phyloP scores from a whole-genome alignment of 2,113 vertebrate genomes.

The Centropus bengalensis region DNA sequence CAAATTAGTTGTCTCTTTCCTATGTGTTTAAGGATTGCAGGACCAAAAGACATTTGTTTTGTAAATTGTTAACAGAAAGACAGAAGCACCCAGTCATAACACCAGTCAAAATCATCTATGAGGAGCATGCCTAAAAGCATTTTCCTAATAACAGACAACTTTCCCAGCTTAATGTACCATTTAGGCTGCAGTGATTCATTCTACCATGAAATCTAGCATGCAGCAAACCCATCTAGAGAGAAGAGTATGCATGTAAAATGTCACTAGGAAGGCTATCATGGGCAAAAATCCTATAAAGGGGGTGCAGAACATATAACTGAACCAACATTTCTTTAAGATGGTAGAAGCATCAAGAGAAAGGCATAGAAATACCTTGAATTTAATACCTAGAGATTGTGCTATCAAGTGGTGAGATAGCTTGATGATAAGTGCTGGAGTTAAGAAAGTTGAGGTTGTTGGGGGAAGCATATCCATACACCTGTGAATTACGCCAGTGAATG shows the following conservation, averaged over 20 bases:
- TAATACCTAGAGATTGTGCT: not conserved
- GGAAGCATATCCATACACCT: not conserved
- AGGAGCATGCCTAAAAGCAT: not conserved
- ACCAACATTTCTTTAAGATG: not conserved
- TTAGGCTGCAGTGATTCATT: not conserved
- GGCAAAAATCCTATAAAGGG: not conserved
- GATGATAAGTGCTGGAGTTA: not conserved
- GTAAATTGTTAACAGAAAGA: not conserved
- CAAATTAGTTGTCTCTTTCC: constrained; percentile 4
- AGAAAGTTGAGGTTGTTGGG: not conserved
- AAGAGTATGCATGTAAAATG: not conserved
- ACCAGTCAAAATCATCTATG: not conserved
- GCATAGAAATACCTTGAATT: not conserved
- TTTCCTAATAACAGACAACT: not conserved
- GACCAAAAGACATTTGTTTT: not conserved
- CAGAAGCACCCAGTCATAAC: not conserved
- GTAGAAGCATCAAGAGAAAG: not conserved
- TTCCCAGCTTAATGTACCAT: not conserved
- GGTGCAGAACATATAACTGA: not conserved
- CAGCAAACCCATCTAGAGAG: not conserved
- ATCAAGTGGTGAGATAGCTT: not conserved
- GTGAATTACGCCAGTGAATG: not conserved
- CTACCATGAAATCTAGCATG: not conserved
- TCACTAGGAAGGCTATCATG: not conserved
- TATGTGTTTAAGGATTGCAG: not conserved